Conservation (phyloP, 2,888 invertebrate species). For the Trypoxylon attenuatum region DNA sequence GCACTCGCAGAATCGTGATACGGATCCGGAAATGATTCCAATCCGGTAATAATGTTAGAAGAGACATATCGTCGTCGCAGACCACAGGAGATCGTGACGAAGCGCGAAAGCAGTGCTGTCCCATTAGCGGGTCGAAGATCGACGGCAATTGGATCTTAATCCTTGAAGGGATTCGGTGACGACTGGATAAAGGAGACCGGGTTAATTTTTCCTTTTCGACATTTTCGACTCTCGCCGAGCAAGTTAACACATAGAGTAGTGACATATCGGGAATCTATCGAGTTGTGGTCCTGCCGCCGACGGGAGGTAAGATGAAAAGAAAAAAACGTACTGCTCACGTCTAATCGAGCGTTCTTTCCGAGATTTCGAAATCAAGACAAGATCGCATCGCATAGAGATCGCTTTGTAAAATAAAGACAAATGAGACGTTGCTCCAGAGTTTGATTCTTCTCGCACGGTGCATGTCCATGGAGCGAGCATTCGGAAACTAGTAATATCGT, state of each 20-base stretch:
- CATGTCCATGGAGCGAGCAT: slow-evolving; percentile 12
- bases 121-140: slow-evolving; percentile 34
- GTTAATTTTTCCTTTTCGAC: slow-evolving; percentile 12
- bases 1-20: slow-evolving; percentile 2
- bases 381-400: neutral
- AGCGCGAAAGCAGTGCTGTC: slow-evolving; percentile 6
- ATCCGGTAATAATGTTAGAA: slow-evolving; percentile 12
- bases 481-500: slow-evolving; percentile 6
- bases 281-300: slow-evolving; percentile 6
- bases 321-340: neutral
- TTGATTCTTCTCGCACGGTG: slow-evolving; percentile 23
- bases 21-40: neutral
- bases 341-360: too few species aligned
- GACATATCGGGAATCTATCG: slow-evolving; percentile 32
- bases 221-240: slow-evolving; percentile 14
- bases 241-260: slow-evolving; percentile 7
- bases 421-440: neutral
- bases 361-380: too few species aligned
- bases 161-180: slow-evolving; percentile 33
- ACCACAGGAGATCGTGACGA: slow-evolving; percentile 2
- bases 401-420: neutral
- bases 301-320: slow-evolving; percentile 2
- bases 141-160: slow-evolving; percentile 20
- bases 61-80: slow-evolving; percentile 47
- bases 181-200: slow-evolving; percentile 45